A percentile compares a stretch with the other conserved stretches of the same genome.
phyloP scores from a whole-genome alignment of 2,797 vertebrate species.

The Melanogrammus aeglefinus region DNA sequence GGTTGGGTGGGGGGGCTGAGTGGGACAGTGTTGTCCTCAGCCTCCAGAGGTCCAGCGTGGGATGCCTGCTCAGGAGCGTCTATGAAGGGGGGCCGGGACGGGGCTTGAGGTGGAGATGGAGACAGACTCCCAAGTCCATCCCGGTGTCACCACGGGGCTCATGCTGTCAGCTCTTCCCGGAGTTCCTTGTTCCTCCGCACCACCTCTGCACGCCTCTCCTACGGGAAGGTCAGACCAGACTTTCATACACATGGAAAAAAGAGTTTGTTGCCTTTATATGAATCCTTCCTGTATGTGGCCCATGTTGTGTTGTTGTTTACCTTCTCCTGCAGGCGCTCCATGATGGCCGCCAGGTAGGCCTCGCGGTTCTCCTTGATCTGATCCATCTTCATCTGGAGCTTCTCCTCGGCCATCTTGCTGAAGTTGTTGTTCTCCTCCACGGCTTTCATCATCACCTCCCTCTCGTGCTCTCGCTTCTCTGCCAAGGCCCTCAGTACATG shows the following conservation, averaged over 20 bases:
- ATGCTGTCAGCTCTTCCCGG: conserved; percentile 90
- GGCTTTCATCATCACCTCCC: conserved; percentile 92
- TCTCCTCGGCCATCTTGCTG: conserved; percentile 95
- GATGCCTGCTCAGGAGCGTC: conserved; percentile 50
- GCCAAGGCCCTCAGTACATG: conserved; percentile 90
- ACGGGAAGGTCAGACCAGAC: not conserved
- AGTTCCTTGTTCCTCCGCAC: conserved; percentile 98
- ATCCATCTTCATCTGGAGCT: conserved; percentile 94
- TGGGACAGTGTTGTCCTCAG: conserved; percentile 58
- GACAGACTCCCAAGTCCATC: conserved; percentile 46
- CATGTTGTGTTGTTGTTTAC: conserved; percentile 41
- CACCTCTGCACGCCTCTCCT: conserved; percentile 89
- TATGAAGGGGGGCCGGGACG: conserved; percentile 14
- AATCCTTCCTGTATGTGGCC: not conserved
- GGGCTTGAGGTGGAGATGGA: conserved; percentile 36
- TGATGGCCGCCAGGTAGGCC: conserved; percentile 86
- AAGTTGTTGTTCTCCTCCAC: conserved; percentile 97
- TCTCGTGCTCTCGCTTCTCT: conserved; percentile 90
- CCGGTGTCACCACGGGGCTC: conserved; percentile 51
- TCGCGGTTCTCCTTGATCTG: conserved; percentile 94
- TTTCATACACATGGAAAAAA: not conserved
- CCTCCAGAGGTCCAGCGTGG: conserved; percentile 48
- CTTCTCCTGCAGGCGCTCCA: conserved; percentile 92
- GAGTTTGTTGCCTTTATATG: not conserved
- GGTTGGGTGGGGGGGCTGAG: conserved; percentile 49